These are phyloP conservation scores for Congeria kusceri DNA, from an alignment of 2,888 invertebrate genomes.

Conservation along the genomic window DNA sequence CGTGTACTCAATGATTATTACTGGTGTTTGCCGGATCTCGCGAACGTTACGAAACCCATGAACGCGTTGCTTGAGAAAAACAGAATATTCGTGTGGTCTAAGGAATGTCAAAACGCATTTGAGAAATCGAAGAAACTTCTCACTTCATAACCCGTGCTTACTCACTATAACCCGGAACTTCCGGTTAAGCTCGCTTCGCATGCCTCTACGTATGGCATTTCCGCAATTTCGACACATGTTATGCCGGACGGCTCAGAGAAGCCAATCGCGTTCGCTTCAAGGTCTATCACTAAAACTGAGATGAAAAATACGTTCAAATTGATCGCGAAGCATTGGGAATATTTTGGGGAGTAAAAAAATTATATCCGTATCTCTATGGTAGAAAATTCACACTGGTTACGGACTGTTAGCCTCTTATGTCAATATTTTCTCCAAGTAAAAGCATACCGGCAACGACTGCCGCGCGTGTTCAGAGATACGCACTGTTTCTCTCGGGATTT, in stretches of 20 bases:
- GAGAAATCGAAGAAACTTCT: constrained; percentile 62
- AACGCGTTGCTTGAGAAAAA: constrained; percentile 23
- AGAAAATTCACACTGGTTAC: constrained; percentile 75
- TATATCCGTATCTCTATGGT: too few relatives aligned
- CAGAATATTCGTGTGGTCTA: neutral
- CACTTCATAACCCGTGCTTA: constrained; percentile 63
- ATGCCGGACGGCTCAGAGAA: constrained; percentile 4
- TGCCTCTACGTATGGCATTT: constrained; percentile 78
- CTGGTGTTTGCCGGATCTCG: constrained; percentile 21
- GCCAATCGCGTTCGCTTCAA: neutral
- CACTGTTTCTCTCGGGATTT: constrained; percentile 78
- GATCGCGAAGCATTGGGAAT: too few relatives aligned
- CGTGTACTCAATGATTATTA: constrained; percentile 21
- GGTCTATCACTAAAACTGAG: constrained; percentile 1
- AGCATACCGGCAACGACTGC: constrained; percentile 74
- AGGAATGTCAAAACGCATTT: constrained; percentile 10
- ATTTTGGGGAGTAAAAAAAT: too few relatives aligned
- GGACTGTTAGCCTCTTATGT: constrained; percentile 77
- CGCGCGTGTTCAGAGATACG: constrained; percentile 76
- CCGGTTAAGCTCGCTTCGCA: constrained; percentile 82
- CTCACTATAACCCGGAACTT: constrained; percentile 77
- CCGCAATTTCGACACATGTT: neutral
- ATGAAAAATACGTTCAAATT: neutral
- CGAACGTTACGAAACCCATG: constrained; percentile 20
- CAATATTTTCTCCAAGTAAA: constrained; percentile 62